These are phyloP conservation scores for Charadrius vociferus DNA, from an alignment of 2,113 vertebrate species.

Conservation along the genomic window DNA sequence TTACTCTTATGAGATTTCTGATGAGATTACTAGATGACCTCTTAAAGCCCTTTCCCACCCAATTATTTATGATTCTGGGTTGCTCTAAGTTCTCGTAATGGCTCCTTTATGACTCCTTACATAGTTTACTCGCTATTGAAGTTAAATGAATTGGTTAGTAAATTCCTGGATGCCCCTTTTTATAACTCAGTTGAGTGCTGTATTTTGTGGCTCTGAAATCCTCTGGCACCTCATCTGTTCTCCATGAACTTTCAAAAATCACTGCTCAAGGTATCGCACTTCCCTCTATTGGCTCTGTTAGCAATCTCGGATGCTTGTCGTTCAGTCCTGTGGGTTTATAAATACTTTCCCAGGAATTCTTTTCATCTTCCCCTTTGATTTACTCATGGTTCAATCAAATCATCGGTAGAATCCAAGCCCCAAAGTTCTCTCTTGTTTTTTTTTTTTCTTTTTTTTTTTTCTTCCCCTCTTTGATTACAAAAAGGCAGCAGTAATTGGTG, in stretches of 20 bases:
- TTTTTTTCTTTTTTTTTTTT: neutral
- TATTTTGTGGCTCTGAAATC: slow-evolving; percentile 61
- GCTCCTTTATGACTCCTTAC: slow-evolving; percentile 57
- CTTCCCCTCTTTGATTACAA: neutral
- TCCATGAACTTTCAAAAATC: slow-evolving; percentile 61
- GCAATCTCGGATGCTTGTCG: neutral
- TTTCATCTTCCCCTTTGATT: slow-evolving; percentile 64
- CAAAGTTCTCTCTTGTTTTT: neutral
- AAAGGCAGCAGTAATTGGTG: neutral
- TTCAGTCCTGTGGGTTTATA: slow-evolving; percentile 44
- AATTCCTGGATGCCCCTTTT: slow-evolving; percentile 55
- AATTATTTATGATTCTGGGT: slow-evolving; percentile 50
- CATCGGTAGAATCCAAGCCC: neutral
- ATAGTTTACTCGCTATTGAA: slow-evolving; percentile 55
- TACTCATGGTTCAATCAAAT: neutral
- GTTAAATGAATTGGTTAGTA: slow-evolving; percentile 60
- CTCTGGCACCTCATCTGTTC: slow-evolving; percentile 58
- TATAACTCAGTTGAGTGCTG: slow-evolving; percentile 53
- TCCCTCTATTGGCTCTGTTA: slow-evolving; percentile 46
- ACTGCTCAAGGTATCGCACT: slow-evolving; percentile 4
- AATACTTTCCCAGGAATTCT: slow-evolving; percentile 62
- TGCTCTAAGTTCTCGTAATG: slow-evolving; percentile 51
- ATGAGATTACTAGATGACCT: slow-evolving; percentile 58
- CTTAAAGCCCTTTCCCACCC: slow-evolving; percentile 58
- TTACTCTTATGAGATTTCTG: slow-evolving; percentile 37